Base-by-base conservation (phyloP, 2,888 invertebrate genomes). In the Leucania comma region DNA sequence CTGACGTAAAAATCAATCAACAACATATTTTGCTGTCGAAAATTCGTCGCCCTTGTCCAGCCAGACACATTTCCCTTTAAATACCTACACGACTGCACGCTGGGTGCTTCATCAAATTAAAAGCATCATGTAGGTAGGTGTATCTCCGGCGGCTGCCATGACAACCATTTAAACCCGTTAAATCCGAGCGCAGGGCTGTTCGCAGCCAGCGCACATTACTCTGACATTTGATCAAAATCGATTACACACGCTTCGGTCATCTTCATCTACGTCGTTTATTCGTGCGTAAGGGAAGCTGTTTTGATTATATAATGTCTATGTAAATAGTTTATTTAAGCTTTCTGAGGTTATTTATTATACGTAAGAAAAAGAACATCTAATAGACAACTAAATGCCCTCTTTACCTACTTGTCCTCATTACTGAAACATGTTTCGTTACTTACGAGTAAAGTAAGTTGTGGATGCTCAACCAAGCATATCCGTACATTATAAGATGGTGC, bases 381-480 rank as follows among this genome's bases (percentile, higher is more conserved):
- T 56, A 32, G 1, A 48, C 46, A 63, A n/a, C 17, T 24, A 9
- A 54, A 35, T 14, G 20, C 58, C 32, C 54, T 72, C 20, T n/a
- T 56, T 22, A 58, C 6, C 20, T 24, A 50, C 48, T n/a, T 35
- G 20, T 9, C 50, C 22, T 24, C 29, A 68, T 67, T 65, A 38
- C 50, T 17, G 12, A 22, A 24, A 82, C 63, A 74, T 46, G 75
- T 59, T 75, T 75, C 17, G 59, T 74, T 50, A 72, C 63, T 75
- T 59, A 72, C 24, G 54, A 68, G 62, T 77, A 64, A 69, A 81
- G 80, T 85, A 86, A 86, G 88, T 80, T 84, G 90, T 89, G 89
- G 93, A 92, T 90, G 92, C 91, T 93, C 91, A 87, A 71, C 88
- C 89, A 91, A 94, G 91, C 94, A 94, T 93, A 94, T 94, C 94